Evolutionary conservation across 2,797 vertebrate species (phyloP).

Genomic region (Sparidentex hasta): DNA sequence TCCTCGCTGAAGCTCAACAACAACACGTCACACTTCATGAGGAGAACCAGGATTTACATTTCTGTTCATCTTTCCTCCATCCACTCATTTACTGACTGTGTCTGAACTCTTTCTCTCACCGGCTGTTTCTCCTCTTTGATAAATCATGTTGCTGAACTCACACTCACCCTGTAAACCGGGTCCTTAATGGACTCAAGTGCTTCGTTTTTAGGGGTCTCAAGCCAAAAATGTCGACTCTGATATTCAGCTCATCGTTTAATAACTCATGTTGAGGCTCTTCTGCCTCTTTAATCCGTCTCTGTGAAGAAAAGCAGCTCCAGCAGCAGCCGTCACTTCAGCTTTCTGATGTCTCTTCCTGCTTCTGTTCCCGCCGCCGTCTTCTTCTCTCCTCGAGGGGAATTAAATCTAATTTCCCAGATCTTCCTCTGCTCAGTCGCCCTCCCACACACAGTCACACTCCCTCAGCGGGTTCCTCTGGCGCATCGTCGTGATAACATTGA

Average conservation of each 20-base stretch:
- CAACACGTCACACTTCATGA: no score
- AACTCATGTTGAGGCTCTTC: background rate
- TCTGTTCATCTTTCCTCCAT: no score
- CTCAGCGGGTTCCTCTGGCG: slow-evolving; percentile 65
- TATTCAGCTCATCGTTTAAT: background rate
- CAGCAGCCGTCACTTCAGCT: background rate
- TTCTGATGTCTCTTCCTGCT: background rate
- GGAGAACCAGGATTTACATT: no score
- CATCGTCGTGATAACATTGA: slow-evolving; percentile 67
- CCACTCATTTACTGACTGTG: no score
- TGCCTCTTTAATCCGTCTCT: background rate
- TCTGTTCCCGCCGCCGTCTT: background rate
- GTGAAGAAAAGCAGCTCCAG: background rate
- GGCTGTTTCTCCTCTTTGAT: no score
- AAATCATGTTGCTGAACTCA: no score
- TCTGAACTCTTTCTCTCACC: no score
- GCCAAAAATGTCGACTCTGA: background rate
- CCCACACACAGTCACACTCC: slow-evolving; percentile 76
- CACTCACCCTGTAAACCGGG: no score
- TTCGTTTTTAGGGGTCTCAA: background rate
- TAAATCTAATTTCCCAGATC: background rate
- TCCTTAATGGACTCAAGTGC: no score
- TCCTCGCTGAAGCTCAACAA: no score
- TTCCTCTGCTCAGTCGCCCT: slow-evolving; percentile 54
- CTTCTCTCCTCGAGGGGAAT: background rate